Evolutionary conservation across 1,140 invertebrate genomes (phyloP).

Genomic region (Zophobas atratus): DNA sequence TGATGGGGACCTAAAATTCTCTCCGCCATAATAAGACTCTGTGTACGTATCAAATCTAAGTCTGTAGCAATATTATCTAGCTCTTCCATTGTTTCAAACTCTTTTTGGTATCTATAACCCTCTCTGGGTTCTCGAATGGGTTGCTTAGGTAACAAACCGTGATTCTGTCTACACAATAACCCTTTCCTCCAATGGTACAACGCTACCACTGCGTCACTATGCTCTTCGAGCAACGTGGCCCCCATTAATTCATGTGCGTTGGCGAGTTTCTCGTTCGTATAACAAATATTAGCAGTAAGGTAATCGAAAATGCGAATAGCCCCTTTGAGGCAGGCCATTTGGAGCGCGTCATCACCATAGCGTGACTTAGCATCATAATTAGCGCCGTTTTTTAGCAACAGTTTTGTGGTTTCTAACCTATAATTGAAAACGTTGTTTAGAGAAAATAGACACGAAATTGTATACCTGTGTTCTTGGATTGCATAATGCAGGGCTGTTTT

Average conservation of each 20-base stretch:
- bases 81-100: conserved; percentile 82
- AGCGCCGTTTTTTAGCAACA: conserved; percentile 86
- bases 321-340: conserved; percentile 91
- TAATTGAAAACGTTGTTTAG: conserved; percentile 47
- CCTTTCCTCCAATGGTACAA: conserved; percentile 80
- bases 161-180: conserved; percentile 71
- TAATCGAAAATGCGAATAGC: conserved; percentile 87
- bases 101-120: conserved; percentile 77
- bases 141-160: conserved; percentile 70
- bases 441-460: background rate
- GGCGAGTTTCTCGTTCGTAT: conserved; percentile 79
- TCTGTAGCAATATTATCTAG: conserved; percentile 81
- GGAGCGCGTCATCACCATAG: conserved; percentile 91
- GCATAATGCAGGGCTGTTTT: conserved; percentile 96
- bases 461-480: conserved; percentile 85
- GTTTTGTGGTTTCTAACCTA: conserved; percentile 86
- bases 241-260: conserved; percentile 90
- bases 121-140: conserved; percentile 72
- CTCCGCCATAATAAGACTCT: conserved; percentile 87
- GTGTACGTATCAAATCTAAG: conserved; percentile 85
- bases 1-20: conserved; percentile 85
- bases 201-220: conserved; percentile 79
- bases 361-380: conserved; percentile 83
- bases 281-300: conserved; percentile 77
- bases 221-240: conserved; percentile 87